phyloP scores from a whole-genome alignment of 2,888 invertebrate genomes.

The Osedax fenrisi region DNA sequence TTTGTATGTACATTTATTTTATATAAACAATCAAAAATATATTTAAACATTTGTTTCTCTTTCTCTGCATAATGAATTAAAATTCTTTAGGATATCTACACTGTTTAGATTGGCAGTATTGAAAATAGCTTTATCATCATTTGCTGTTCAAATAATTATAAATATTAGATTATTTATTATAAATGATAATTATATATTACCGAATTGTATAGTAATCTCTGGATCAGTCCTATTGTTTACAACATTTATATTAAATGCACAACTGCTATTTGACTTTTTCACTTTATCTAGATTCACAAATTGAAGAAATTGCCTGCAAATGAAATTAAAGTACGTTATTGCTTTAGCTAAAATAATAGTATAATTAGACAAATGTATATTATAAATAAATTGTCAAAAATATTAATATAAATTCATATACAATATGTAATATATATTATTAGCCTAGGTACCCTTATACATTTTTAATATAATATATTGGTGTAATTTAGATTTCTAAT shows the following conservation, averaged over 20 bases:
- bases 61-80: not conserved
- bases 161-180: not conserved
- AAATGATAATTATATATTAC: not conserved
- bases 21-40: too few relatives aligned
- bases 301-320: not conserved
- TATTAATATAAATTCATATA: too few relatives aligned
- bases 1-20: too few relatives aligned
- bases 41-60: not conserved
- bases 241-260: not conserved
- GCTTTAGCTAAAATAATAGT: too few relatives aligned
- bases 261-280: not conserved
- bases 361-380: too few relatives aligned
- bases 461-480: too few relatives aligned
- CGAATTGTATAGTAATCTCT: not conserved
- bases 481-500: too few relatives aligned
- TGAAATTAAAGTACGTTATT: too few relatives aligned
- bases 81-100: not conserved
- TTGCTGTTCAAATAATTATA: not conserved
- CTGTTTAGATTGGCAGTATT: not conserved
- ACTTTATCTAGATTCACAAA: not conserved
- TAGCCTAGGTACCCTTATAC: too few relatives aligned
- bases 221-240: not conserved
- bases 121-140: not conserved
- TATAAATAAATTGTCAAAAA: too few relatives aligned
- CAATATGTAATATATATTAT: too few relatives aligned